These are phyloP conservation scores for Drosophila funebris DNA, from an alignment of 1,140 invertebrate species.

Conservation along the genomic window DNA sequence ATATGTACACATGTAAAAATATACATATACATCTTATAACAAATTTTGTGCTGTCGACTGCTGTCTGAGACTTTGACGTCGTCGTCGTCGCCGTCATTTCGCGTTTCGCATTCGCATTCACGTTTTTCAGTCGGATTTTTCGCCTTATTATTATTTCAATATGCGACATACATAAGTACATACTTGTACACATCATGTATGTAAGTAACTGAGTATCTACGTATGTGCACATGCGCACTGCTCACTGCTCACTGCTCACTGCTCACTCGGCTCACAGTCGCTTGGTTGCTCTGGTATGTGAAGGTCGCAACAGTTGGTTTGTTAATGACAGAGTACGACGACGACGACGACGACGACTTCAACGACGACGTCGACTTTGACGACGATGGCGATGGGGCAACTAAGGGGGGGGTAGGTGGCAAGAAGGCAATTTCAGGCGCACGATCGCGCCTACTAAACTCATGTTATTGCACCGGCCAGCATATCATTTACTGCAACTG, in stretches of 20 bases:
- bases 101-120: constrained; percentile 68
- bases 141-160: constrained; percentile 80
- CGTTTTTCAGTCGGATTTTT: constrained; percentile 74
- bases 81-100: constrained; percentile 44
- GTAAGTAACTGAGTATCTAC: constrained; percentile 29
- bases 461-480: constrained; percentile 1
- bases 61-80: constrained; percentile 68
- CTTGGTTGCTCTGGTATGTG: constrained; percentile 80
- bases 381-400: constrained; percentile 13
- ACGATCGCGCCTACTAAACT: constrained; percentile 21
- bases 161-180: constrained; percentile 44
- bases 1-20: constrained; percentile 15
- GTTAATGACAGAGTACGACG: constrained; percentile 82
- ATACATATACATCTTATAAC: constrained; percentile 48
- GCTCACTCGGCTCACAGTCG: constrained; percentile 61
- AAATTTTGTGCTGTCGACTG: constrained; percentile 52
- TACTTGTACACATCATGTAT: constrained; percentile 1
- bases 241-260: constrained; percentile 13
- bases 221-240: constrained; percentile 43
- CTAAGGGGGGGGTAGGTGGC: not conserved
- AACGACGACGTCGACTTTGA: constrained; percentile 8
- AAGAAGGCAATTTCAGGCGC: constrained; percentile 3
- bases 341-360: constrained; percentile 32
- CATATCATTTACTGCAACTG: constrained; percentile 8
- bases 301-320: constrained; percentile 84